Evolutionary conservation across 2,797 vertebrate genomes (phyloP).

Genomic region (Pogonophryne albipinna): DNA sequence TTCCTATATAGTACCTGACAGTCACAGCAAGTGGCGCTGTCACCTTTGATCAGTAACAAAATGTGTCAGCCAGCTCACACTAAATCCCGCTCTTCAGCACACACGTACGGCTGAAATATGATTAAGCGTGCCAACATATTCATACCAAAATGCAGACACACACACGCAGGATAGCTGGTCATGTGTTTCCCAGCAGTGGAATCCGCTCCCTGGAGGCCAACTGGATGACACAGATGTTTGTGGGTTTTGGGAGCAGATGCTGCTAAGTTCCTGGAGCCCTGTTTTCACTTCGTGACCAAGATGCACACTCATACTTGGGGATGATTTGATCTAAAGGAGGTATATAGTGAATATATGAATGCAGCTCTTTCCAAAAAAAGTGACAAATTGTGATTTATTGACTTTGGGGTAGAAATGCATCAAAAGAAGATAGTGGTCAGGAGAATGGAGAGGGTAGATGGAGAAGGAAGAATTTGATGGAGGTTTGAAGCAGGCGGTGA

Average conservation of each 20-base stretch:
- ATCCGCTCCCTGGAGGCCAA: constrained; percentile 58
- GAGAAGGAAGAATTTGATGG: neutral
- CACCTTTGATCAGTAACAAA: constrained; percentile 63
- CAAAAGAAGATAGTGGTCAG: neutral
- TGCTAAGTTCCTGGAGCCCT: constrained; percentile 56
- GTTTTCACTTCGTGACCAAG: constrained; percentile 33
- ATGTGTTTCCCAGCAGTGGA: constrained; percentile 70
- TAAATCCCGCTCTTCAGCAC: constrained; percentile 16
- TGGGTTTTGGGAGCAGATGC: constrained; percentile 71
- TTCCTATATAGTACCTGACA: constrained; percentile 77
- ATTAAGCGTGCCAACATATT: constrained; percentile 41
- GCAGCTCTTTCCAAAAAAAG: neutral
- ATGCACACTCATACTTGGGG: constrained; percentile 20
- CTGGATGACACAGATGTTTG: constrained; percentile 73
- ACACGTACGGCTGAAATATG: constrained; percentile 25
- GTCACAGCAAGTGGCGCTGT: constrained; percentile 74
- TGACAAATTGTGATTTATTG: constrained; percentile 1
- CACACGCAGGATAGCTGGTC: constrained; percentile 43
- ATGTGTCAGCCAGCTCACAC: constrained; percentile 48
- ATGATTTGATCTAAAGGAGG: constrained; percentile 9
- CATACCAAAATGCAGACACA: constrained; percentile 29
- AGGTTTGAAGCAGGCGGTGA: constrained; percentile 3
- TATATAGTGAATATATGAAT: neutral
- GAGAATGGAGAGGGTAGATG: neutral
- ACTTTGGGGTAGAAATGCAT: neutral